Percentiles rank a stretch among this genome's conserved stretches.
Conservation (phyloP, 2,888 invertebrate genomes). For the Hyalella azteca region DNA sequence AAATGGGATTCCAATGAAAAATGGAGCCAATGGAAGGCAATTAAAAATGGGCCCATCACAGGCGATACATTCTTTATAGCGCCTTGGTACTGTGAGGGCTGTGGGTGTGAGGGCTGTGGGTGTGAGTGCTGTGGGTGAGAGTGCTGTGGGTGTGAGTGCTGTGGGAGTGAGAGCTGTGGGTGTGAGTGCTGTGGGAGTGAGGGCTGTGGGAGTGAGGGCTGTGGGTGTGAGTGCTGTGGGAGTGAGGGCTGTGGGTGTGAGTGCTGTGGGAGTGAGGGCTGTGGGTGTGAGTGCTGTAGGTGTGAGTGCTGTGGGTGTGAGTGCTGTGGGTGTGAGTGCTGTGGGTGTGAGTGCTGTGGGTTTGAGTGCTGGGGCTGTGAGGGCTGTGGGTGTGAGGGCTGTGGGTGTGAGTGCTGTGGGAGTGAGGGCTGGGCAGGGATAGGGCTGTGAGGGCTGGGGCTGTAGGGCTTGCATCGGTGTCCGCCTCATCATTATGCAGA, state of each 20-base stretch:
- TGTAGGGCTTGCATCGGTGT: neutral
- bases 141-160: too few relatives aligned
- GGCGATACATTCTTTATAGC: conserved; percentile 36
- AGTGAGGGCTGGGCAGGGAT: too few relatives aligned
- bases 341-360: too few relatives aligned
- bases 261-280: neutral
- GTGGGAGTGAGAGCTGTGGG: too few relatives aligned
- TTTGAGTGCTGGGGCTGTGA: neutral
- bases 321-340: too few relatives aligned
- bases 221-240: neutral
- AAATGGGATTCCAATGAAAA: conserved; percentile 37
- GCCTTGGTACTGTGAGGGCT: neutral
- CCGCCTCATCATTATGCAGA: conserved; percentile 24
- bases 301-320: too few relatives aligned
- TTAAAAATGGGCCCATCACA: conserved; percentile 35
- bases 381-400: neutral
- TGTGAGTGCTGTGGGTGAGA: too few relatives aligned
- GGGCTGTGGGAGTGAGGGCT: neutral
- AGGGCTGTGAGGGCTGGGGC: neutral
- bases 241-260: neutral
- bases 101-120: neutral
- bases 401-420: neutral
- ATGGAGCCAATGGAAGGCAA: conserved; percentile 37
- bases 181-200: neutral
- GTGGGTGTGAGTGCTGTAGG: neutral